Evolutionary conservation across 2,113 vertebrate species (phyloP).

Genomic region (Xyrauchen texanus): DNA sequence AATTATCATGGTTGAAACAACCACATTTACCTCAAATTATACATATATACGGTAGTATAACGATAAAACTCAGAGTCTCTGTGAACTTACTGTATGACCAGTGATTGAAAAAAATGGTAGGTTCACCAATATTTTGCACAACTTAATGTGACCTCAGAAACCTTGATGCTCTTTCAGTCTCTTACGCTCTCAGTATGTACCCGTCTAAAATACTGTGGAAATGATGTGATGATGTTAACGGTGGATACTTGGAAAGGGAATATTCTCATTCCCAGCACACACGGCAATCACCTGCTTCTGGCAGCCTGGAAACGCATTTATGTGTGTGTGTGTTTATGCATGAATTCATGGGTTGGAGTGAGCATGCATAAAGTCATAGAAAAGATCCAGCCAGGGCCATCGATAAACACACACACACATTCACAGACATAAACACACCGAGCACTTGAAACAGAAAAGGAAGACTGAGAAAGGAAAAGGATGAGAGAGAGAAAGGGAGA

Average conservation of each 20-base stretch:
- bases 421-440: no score
- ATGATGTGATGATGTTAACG: background rate
- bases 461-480: background rate
- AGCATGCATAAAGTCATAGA: conserved; percentile 5
- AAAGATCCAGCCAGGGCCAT: background rate
- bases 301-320: background rate
- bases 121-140: no score
- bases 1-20: no score
- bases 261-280: conserved; percentile 5
- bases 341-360: background rate
- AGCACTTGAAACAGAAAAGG: background rate
- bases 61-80: no score
- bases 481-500: background rate
- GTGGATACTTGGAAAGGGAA: background rate
- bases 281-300: background rate
- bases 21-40: no score
- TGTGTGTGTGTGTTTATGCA: background rate
- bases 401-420: conserved; percentile 5
- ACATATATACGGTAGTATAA: no score
- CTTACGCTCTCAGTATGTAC: background rate
- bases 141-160: background rate
- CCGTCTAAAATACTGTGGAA: background rate
- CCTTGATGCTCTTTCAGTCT: background rate
- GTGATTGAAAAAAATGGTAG: no score
- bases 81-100: no score